Percentiles rank a stretch among this genome's conserved stretches.
Evolutionary conservation across 2,888 invertebrate species (phyloP).

Genomic region (Habroteleia sp.): DNA sequence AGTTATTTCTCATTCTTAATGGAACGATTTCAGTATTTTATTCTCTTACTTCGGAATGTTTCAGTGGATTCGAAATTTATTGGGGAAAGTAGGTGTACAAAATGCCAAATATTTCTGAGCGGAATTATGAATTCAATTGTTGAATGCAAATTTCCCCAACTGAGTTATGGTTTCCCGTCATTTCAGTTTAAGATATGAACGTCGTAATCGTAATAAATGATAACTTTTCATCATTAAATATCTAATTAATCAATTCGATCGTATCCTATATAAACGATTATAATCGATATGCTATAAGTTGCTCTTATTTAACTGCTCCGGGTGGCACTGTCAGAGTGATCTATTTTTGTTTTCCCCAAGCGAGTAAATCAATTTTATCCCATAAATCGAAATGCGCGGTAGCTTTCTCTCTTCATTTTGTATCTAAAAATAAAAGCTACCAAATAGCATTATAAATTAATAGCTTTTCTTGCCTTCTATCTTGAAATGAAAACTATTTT

Average conservation of each 20-base stretch:
- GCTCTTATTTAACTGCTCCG: too few species aligned
- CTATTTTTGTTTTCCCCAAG: constrained; percentile 9
- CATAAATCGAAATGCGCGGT: constrained; percentile 1
- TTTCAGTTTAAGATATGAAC: background rate
- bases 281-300: too few species aligned
- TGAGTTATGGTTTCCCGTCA: background rate
- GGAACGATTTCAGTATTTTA: constrained; percentile 48
- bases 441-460: too few species aligned
- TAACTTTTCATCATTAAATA: too few species aligned
- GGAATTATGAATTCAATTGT: constrained; percentile 6
- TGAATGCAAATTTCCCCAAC: constrained; percentile 9
- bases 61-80: constrained; percentile 22
- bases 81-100: constrained; percentile 28
- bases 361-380: constrained; percentile 3
- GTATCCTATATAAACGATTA: too few species aligned
- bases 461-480: too few species aligned
- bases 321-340: background rate
- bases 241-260: too few species aligned
- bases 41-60: constrained; percentile 37
- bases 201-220: too few species aligned
- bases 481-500: too few species aligned
- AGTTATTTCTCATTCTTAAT: constrained; percentile 54
- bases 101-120: constrained; percentile 24
- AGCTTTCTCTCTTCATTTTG: background rate
- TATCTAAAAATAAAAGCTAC: background rate